Evolutionary conservation across 2,113 vertebrate genomes (phyloP), one percentile per base, ranked within the genome.

Genomic region (Nycticorax nycticorax): DNA sequence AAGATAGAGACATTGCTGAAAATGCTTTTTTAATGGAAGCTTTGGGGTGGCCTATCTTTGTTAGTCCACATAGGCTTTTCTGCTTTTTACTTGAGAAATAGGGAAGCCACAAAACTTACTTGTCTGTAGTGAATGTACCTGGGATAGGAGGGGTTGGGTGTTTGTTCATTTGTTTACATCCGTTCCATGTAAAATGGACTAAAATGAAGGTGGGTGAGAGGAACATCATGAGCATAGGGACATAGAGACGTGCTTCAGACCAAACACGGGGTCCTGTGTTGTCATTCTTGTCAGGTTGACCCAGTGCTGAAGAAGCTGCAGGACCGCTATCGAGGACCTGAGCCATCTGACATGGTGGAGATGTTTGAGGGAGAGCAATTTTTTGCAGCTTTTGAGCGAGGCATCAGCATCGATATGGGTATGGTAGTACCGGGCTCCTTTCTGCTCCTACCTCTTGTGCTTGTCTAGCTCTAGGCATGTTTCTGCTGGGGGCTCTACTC

Each of bases 281-380:
- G 81, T 84, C 6, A 0, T 63, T 48, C n/a, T 92, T 69, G 41
- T 12, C 91, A 99, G 98, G 98, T 99, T 89, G 99, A 99, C 8
- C 87, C 97, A 66, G 98, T 98, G 76, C 96, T 99, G 82, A 95
- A 89, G 92, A 98, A 98, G 93, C 97, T 99, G 81, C 98, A 98
- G 47, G 97, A 98, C 33, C 97, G 98, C 35, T 99, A 99, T 75
- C 98, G 98, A 7, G 99, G 99, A 28, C 99, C 99, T 0, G 99
- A 99, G 95, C 99, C 99, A n/a, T 99, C 99, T 0, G 99, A 99
- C 84, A 97, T 99, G 12, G 99, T 99, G 92, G 99, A 99, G 91
- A 98, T 99, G 95, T 98, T 99, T 55, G 99, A 99, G 82, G 99
- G 99, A 41, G 99, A 99, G 92, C 99, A 99, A 74, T 99, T 99